Percentiles rank a stretch among this genome's conserved stretches.
phyloP scores from a whole-genome alignment of 2,888 invertebrate species.

The Drosophila birchii region DNA sequence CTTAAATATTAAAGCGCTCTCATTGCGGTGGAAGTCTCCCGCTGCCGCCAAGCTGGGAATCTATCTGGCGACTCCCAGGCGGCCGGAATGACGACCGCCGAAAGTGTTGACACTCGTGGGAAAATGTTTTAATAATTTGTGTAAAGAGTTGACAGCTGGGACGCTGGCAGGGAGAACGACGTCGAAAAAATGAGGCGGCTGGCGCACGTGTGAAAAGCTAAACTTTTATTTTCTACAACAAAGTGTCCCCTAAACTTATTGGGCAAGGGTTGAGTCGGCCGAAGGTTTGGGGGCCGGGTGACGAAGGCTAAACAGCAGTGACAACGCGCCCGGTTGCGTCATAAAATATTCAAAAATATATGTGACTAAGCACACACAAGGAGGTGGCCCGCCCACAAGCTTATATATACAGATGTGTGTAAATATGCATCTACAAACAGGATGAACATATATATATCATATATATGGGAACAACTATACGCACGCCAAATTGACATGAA shows the following conservation, averaged over 20 bases:
- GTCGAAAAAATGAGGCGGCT: slow-evolving; percentile 12
- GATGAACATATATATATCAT: not conserved
- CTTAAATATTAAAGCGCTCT: slow-evolving; percentile 76
- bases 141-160: slow-evolving; percentile 73
- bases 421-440: slow-evolving; percentile 29
- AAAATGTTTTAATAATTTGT: slow-evolving; percentile 79
- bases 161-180: slow-evolving; percentile 8
- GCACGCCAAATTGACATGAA: slow-evolving; percentile 38
- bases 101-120: slow-evolving; percentile 79
- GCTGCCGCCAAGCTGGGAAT: slow-evolving; percentile 6
- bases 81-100: slow-evolving; percentile 44
- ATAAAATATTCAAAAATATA: slow-evolving; percentile 59
- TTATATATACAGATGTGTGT: slow-evolving; percentile 12
- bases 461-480: slow-evolving; percentile 4
- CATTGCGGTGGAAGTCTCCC: slow-evolving; percentile 54
- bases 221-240: slow-evolving; percentile 62
- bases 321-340: slow-evolving; percentile 36
- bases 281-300: slow-evolving; percentile 4
- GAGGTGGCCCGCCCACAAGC: not conserved
- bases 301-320: slow-evolving; percentile 41
- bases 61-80: slow-evolving; percentile 34
- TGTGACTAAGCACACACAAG: slow-evolving; percentile 25
- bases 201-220: slow-evolving; percentile 55
- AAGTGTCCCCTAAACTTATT: slow-evolving; percentile 33
- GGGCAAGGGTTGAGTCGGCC: slow-evolving; percentile 5